phyloP scores from a whole-genome alignment of 2,113 vertebrate genomes.

The Thinocorus orbignyianus region DNA sequence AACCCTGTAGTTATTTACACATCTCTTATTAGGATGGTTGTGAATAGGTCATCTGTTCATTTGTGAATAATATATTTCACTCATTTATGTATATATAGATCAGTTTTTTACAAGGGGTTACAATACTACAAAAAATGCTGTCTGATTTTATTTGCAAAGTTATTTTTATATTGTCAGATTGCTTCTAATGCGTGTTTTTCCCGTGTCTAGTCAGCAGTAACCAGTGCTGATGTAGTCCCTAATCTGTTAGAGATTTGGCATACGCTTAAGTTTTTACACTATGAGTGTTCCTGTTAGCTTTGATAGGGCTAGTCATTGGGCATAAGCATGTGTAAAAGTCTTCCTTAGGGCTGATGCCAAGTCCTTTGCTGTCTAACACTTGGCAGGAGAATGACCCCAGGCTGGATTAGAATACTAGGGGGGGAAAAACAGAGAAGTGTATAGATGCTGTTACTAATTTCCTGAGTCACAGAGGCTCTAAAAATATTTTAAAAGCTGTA shows the following conservation, averaged over 20 bases:
- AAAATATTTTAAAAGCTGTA: background rate
- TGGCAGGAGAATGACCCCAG: slow-evolving; percentile 8
- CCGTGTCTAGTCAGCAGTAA: background rate
- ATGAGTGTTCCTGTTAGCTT: background rate
- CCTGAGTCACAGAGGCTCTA: background rate
- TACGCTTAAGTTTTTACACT: background rate
- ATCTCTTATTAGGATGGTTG: background rate
- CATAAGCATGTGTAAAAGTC: background rate
- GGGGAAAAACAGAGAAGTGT: rapidly evolving
- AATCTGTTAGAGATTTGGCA: background rate
- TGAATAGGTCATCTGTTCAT: background rate
- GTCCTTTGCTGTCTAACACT: background rate
- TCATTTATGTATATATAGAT: background rate
- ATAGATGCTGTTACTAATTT: background rate
- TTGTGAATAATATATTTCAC: background rate
- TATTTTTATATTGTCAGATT: background rate
- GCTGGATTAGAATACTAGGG: background rate
- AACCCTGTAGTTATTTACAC: background rate
- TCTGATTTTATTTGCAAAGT: background rate
- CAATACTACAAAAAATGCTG: background rate
- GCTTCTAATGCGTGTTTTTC: background rate
- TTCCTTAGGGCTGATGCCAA: background rate
- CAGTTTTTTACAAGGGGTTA: background rate
- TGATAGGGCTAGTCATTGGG: background rate
- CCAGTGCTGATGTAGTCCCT: background rate